Evolutionary conservation across 2,888 invertebrate genomes (phyloP), one percentile per base, ranked within the genome.

Genomic region (Drosophila barbarae): DNA sequence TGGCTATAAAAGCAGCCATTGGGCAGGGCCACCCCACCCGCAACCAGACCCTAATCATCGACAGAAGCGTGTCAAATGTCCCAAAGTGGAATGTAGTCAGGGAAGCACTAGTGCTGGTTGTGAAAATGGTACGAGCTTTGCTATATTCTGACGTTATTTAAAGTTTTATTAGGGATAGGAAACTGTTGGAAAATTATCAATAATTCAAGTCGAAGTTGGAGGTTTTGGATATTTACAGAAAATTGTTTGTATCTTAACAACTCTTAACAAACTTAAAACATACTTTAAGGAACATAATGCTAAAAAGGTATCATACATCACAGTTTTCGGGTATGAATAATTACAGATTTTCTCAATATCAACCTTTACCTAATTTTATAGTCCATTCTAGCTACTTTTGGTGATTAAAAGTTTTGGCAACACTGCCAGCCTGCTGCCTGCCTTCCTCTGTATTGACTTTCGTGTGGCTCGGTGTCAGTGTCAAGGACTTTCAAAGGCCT

Each of bases 391-490:
- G 10, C 30, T 15, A 32, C 12, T 32, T 26, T 10, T 46, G 9
- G 8, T 30, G 12, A 34, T 12, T 28, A 28, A 4, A 42, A 35
- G 28, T 41, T 12, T 34, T 34, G 51, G 47, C 51, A 51, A 6
- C 38, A 32, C 36, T 38, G 50, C 7, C 42, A 30, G 39, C 10
- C 42, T n/a, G 26, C n/a, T 36, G 36, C 8, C 36, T 35, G 36
- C 18, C 46, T 15, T 15, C 46, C 42, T 38, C 41, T 8, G 38
- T 8, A 26, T 15, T 46, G 59, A 41, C 47, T 36, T 56, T 47
- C 39, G 47, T 56, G 32, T 66, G 32, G 32, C 38, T 63, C 13
- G 51, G 53, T 75, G 73, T 83, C 81, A 81, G 81, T 83, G 81
- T 85, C 81, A 81, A 81, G 85, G 69, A 68, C 47, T 35, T 49